Evolutionary conservation across 2,888 invertebrate genomes (phyloP).

Genomic region (Drosophila kanekoi): DNA sequence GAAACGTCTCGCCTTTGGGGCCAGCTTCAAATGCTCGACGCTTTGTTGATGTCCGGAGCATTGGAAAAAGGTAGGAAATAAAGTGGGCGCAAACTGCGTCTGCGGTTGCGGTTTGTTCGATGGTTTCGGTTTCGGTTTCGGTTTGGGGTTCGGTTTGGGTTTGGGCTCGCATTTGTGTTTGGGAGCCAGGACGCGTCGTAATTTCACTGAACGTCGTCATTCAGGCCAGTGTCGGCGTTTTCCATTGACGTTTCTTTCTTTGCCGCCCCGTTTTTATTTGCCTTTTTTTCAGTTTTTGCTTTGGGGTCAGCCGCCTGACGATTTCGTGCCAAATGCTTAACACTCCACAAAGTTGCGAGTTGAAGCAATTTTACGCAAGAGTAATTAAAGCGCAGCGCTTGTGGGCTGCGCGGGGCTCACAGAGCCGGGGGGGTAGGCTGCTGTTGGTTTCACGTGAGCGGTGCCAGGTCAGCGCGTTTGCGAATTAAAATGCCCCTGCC

Average conservation of each 20-base stretch:
- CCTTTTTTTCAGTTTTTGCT: constrained; percentile 18
- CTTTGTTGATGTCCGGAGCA: constrained; percentile 52
- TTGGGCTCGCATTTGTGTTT: constrained; percentile 39
- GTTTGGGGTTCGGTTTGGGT: constrained; percentile 5
- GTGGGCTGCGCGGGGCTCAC: not conserved
- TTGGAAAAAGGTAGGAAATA: not conserved
- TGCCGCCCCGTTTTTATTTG: constrained; percentile 15
- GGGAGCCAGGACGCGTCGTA: constrained; percentile 35
- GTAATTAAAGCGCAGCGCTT: constrained; percentile 73
- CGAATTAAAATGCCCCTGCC: constrained; percentile 44
- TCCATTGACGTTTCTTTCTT: constrained; percentile 47
- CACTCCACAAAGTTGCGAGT: constrained; percentile 81
- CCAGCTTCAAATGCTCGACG: constrained; percentile 42
- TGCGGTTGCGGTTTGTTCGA: constrained; percentile 39
- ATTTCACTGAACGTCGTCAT: constrained; percentile 37
- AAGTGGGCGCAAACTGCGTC: constrained; percentile 1
- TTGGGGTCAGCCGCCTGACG: constrained; percentile 50
- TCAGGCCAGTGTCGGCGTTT: constrained; percentile 39
- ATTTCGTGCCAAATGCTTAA: constrained; percentile 77
- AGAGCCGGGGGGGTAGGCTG: not conserved
- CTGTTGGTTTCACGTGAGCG: constrained; percentile 50
- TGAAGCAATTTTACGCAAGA: constrained; percentile 81
- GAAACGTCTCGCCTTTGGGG: constrained; percentile 37
- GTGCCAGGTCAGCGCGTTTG: constrained; percentile 54
- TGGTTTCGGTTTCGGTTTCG: constrained; percentile 18